phyloP scores from a whole-genome alignment of 1,140 invertebrate genomes.

The Bombus breviceps region DNA sequence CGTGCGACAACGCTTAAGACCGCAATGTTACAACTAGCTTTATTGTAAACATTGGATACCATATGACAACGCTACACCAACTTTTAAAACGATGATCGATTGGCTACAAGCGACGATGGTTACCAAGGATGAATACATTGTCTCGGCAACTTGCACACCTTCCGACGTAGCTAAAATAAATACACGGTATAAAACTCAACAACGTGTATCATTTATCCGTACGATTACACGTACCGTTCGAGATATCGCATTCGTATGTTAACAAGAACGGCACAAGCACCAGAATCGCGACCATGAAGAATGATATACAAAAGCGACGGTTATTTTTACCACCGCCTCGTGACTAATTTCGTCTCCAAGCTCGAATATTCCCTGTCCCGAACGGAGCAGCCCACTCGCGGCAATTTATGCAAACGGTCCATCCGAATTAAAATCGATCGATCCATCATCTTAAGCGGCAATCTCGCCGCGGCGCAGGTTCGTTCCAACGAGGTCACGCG shows the following conservation, averaged over 20 bases:
- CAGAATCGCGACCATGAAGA: not conserved
- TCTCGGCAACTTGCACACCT: not conserved
- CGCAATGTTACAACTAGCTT: constrained; percentile 4
- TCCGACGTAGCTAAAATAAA: not conserved
- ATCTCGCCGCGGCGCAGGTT: not conserved
- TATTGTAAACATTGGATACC: constrained; percentile 4
- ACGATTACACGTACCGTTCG: not conserved
- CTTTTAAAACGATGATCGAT: constrained; percentile 22
- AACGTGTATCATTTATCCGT: not conserved
- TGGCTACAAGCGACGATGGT: constrained; percentile 7
- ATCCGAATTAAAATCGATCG: constrained; percentile 35
- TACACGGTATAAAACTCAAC: not conserved
- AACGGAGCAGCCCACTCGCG: constrained; percentile 3
- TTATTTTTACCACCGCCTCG: not conserved
- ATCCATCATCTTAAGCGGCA: constrained; percentile 44
- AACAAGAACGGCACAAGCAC: not conserved
- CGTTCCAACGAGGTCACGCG: constrained; percentile 12
- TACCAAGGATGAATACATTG: constrained; percentile 7
- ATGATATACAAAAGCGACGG: not conserved
- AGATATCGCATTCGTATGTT: not conserved
- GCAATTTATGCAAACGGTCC: constrained; percentile 31
- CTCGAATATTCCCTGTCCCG: not conserved
- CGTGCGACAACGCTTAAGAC: not conserved
- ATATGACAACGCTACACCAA: not conserved
- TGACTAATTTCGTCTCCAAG: not conserved